Conservation (phyloP, 2,888 invertebrate species). For the Pachymerium ferrugineum region DNA sequence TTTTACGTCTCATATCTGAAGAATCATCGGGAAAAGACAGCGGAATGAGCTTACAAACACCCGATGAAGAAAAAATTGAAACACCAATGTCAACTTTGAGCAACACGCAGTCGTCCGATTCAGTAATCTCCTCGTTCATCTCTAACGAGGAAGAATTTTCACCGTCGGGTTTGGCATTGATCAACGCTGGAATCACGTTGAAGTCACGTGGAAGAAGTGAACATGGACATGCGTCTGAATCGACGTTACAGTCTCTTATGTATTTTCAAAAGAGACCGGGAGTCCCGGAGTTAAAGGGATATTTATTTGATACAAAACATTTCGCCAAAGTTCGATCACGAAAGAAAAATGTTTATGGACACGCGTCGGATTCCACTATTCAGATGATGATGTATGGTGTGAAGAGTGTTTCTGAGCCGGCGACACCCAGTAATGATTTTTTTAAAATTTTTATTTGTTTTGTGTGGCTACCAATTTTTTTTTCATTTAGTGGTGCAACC, state of each 20-base stretch:
- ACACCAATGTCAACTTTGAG: not conserved
- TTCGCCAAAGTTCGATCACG: not conserved
- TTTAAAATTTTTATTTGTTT: not conserved
- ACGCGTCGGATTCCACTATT: not conserved
- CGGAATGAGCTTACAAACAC: not conserved
- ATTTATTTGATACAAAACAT: not conserved
- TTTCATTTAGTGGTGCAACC: not conserved
- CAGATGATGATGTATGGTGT: not conserved
- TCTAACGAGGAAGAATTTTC: not conserved
- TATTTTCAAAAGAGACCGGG: not conserved
- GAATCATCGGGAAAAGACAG: not conserved
- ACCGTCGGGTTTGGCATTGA: not conserved
- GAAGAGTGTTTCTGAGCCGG: not conserved
- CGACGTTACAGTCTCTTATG: not conserved
- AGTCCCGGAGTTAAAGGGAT: not conserved
- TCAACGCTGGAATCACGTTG: not conserved
- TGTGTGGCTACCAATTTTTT: not conserved
- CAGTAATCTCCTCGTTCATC: not conserved
- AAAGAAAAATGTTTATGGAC: constrained; percentile 3
- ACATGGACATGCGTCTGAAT: constrained; percentile 12
- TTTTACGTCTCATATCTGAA: not conserved
- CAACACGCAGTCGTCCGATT: not conserved
- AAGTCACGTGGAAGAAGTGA: not conserved
- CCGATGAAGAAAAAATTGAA: not conserved
- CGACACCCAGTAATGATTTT: not conserved